Evolutionary conservation across 2,113 vertebrate species (phyloP).

Genomic region (Circaetus cinerascens): DNA sequence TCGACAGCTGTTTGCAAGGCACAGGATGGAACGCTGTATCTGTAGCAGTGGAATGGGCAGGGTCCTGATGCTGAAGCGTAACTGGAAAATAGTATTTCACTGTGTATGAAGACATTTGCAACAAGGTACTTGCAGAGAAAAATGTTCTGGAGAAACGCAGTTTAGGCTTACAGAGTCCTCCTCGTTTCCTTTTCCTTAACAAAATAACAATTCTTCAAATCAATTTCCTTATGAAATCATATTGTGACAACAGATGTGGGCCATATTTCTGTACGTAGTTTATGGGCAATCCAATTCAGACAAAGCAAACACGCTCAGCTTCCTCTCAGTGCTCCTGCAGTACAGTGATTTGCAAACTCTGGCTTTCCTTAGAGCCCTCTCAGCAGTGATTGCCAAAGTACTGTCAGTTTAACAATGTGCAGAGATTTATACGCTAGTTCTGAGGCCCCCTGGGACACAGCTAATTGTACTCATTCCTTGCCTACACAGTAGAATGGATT

Average conservation of each 20-base stretch:
- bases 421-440: not conserved
- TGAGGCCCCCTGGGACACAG: not conserved
- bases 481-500: conserved; percentile 23
- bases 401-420: not conserved
- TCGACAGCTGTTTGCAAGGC: not conserved
- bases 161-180: not conserved
- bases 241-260: not conserved
- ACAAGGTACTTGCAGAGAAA: not conserved
- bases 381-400: not conserved
- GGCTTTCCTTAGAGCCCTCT: not conserved
- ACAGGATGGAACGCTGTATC: not conserved
- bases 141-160: not conserved
- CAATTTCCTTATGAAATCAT: not conserved
- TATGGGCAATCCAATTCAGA: not conserved
- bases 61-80: not conserved
- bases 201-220: not conserved
- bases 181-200: not conserved
- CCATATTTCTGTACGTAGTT: not conserved
- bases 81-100: not conserved
- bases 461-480: conserved; percentile 10
- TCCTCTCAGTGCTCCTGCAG: not conserved
- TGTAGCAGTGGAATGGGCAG: not conserved
- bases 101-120: not conserved
- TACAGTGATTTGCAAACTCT: not conserved
- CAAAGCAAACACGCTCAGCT: not conserved